Base-by-base conservation (phyloP, 2,888 invertebrate species). In the Julus scandinavius region DNA sequence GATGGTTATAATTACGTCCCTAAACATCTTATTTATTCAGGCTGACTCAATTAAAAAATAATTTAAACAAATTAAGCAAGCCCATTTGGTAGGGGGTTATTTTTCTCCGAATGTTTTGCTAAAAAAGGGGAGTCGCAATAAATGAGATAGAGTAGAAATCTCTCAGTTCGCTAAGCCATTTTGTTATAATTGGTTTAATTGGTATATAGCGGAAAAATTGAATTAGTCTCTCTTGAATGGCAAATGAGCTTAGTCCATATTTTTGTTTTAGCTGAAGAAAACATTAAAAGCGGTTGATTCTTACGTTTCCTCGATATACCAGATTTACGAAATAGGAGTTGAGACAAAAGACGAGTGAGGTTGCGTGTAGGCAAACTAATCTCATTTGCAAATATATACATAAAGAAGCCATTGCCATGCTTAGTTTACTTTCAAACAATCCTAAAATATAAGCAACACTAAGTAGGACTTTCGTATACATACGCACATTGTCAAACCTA, bases 141-240 rank as follows among this genome's bases (percentile, higher is more conserved):
- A 6, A 54, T 54, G 2, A 2, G 2, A 72, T 2, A 29, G 72
- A 17, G n/a, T 1, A 17, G 2, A 72, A 29, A 72, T 29, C 29
- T 29, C 72, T 72, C 72, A 72, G 20, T 72, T 72, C 72, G 72
- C 72, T 80, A 80, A 80, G 80, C 11, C 80, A 80, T 80, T 80
- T 80, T 38, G 29, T 29, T 80, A 80, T 80, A 80, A 80, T 80
- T 80, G 38, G 80, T 38, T 80, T 80, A 80, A 80, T 80, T 80
- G 80, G 80, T 80, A 80, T 80, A 80, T 80, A 20, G 80, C 80
- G 80, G 29, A 72, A 80, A 80, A 80, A 80, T 80, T 80, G 80
- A 80, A 80, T 80, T 80, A 80, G 38, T 13, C 38, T 80, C 38
- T 38, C 80, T 38, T 38, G 80, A 80, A 80, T 38, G 80, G 80